Percentiles rank a stretch among this genome's conserved stretches.
Evolutionary conservation across 2,113 vertebrate species (phyloP).

Genomic region (Percopsis transmontana): DNA sequence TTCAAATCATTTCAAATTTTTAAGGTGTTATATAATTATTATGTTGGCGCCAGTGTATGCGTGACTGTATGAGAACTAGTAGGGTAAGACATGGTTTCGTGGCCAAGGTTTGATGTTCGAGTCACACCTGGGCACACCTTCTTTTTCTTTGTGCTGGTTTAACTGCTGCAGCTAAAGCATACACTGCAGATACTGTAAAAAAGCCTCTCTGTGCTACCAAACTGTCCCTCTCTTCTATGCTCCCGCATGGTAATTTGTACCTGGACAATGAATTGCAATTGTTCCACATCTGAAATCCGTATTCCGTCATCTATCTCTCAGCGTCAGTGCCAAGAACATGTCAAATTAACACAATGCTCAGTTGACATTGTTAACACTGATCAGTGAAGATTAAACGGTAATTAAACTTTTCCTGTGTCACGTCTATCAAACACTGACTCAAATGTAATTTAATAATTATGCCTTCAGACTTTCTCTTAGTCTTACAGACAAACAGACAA

Average conservation of each 20-base stretch:
- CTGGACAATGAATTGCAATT: neutral
- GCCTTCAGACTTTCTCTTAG: conserved; percentile 27
- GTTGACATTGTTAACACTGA: conserved; percentile 4
- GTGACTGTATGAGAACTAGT: no score
- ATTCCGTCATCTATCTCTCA: neutral
- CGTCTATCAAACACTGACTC: conserved; percentile 51
- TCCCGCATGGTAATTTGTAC: neutral
- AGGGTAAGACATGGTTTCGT: no score
- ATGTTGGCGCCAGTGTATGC: no score
- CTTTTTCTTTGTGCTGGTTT: no score
- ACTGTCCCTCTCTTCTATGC: no score
- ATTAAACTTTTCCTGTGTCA: conserved; percentile 21
- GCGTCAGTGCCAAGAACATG: conserved; percentile 5
- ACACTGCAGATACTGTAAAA: no score
- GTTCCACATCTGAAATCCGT: neutral
- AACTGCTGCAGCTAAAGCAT: no score
- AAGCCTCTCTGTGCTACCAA: no score
- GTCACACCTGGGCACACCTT: no score
- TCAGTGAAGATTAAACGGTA: conserved; percentile 7
- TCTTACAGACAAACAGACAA: neutral
- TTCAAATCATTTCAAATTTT: no score
- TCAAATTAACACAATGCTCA: conserved; percentile 1
- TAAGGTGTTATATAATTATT: no score
- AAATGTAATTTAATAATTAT: conserved; percentile 31
- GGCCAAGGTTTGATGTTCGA: no score